Evolutionary conservation across 2,888 invertebrate genomes (phyloP), one percentile per base, ranked within the genome.

Genomic region (Archaeoteleia sp.): DNA sequence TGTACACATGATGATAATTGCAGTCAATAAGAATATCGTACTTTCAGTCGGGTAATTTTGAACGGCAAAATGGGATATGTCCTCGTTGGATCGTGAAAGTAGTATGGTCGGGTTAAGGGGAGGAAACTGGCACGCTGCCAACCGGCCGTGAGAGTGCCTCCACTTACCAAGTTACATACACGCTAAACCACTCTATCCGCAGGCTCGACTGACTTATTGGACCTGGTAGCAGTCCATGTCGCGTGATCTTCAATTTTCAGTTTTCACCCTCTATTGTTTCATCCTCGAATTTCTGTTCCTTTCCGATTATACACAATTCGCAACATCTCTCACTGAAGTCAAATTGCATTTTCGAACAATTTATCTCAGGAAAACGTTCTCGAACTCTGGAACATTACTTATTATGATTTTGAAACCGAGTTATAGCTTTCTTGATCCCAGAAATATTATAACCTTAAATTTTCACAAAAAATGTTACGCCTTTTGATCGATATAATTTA

Each of bases 81-180:
- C 32, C 58, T 55, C 63, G 40, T 58, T 48, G 61, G 29, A 42
- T 58, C 42, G 61, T 32, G 55, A 49, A 62, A 71, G 66, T 58
- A 54, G 58, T 46, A 68, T 66, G 62, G 55, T 72, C 58, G 70
- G 67, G 48, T 68, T 69, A 67, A 69, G 67, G 68, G 66, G 68
- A 68, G 70, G 61, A 69, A 69, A 61, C 70, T 81, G 79, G 79
- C 78, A 45, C 39, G 35, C 49, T 66, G 78, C 78, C 78, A 82
- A 71, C 53, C 67, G 72, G 65, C 70, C 68, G 69, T 72, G 75
- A 74, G 77, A 80, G 80, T 80, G 78, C 78, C 79, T 78, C 79
- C 81, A 81, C 81, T 83, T 83, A 81, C 78, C 77, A 74, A 70
- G 73, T 78, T 76, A 78, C 78, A 74, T 74, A 73, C 69, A 77